Evolutionary conservation across 2,797 vertebrate species (phyloP), one percentile per base, ranked within the genome.

Genomic region (Chelidonichthys spinosus): DNA sequence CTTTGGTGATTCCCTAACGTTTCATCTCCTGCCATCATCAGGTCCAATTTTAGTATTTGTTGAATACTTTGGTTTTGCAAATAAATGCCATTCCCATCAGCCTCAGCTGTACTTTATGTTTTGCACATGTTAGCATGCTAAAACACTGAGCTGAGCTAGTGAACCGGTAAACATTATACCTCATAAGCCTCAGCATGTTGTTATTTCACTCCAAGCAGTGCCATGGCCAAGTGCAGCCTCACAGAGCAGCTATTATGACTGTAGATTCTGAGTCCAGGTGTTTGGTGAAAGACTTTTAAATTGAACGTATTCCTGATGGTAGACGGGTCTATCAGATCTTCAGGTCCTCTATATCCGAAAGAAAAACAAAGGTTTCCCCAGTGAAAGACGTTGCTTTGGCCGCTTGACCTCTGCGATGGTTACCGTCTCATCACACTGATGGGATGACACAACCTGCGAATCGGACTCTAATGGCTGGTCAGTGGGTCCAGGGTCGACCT

Each of bases 341-440:
- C 37, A 0, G 1, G 44, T 46, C 18, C 25, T 17, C 3, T 66
- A 44, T 40, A 42, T 18, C 7, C 63, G 11, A 47, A n/a, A 59
- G 33, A 68, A 43, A 1, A 15, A 50, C 14, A 37, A 11, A 1
- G 7, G 13, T 6, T 25, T 25, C 25, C 5, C 2, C 33, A 55
- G 37, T 79, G 35, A 63, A 68, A 79, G 67, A 55, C 14, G 60
- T 65, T 53, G 63, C 55, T 72, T 14, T 25, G 71, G 17, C 46
- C 0, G 18, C 11, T n/a, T 68, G 69, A 63, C 74, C 47, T 75
- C 35, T 13, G 18, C 1, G 33, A 68, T 35, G 42, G 44, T 43
- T 52, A 4, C 36, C 1, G 1, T 61, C 79, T 75, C 52, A 70
- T 72, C 68, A n/a, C 66, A 35, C 60, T 69, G 77, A 90, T 83